Conservation (phyloP, 2,797 vertebrate genomes). For the Spondyliosoma cantharus region DNA sequence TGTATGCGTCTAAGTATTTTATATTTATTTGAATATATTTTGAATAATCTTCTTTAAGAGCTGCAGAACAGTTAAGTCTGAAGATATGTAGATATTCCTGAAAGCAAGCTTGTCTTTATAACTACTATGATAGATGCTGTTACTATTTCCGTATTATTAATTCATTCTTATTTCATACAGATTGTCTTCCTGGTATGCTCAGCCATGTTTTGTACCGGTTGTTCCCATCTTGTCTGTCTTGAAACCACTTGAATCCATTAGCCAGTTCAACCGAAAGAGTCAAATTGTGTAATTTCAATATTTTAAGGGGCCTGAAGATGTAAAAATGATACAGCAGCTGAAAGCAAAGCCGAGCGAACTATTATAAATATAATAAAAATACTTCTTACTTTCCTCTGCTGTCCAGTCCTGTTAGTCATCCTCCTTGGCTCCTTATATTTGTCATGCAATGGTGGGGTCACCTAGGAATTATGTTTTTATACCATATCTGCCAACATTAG, state of each 20-base stretch:
- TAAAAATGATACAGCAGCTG: background rate
- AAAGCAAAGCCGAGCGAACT: background rate
- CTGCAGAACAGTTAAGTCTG: background rate
- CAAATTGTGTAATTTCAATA: background rate
- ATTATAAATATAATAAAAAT: no score
- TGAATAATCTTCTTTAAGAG: background rate
- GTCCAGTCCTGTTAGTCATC: background rate
- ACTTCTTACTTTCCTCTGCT: background rate
- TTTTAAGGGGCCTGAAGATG: no score
- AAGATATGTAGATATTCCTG: no score
- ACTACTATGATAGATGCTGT: background rate
- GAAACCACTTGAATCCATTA: background rate
- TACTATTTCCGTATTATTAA: background rate
- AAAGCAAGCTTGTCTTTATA: background rate
- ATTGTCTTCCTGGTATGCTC: background rate
- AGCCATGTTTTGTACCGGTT: background rate
- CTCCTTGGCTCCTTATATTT: background rate
- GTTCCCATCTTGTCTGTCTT: background rate
- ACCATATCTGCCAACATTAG: background rate
- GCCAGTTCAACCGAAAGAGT: background rate
- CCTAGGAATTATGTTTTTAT: background rate
- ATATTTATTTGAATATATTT: background rate
- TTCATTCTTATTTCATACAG: background rate
- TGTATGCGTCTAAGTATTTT: background rate
- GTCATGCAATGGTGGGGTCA: background rate